Conservation (phyloP, 2,113 vertebrate species). For the Ophthalmolycus amberensis region DNA sequence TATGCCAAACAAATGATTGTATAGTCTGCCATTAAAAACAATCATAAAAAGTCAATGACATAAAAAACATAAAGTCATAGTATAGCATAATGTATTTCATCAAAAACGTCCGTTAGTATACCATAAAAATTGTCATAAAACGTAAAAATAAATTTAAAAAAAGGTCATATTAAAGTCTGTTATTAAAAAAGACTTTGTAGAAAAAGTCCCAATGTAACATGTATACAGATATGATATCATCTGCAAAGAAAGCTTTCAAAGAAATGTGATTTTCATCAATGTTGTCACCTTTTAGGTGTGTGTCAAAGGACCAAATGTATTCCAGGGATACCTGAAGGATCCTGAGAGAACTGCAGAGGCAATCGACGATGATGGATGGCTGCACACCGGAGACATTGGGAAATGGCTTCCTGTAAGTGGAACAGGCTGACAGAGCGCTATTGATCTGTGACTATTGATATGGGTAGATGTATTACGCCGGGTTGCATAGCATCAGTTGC, state of each 20-base stretch:
- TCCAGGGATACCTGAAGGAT: slow-evolving; percentile 94
- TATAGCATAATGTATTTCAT: too few relatives aligned
- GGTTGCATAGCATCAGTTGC: neutral
- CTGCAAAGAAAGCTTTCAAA: neutral
- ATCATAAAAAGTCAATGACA: too few relatives aligned
- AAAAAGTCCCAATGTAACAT: neutral
- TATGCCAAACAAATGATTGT: too few relatives aligned
- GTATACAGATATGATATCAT: neutral
- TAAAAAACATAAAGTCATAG: too few relatives aligned
- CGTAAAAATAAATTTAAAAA: too few relatives aligned
- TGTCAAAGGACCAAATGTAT: slow-evolving; percentile 94
- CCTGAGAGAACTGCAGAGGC: slow-evolving; percentile 91
- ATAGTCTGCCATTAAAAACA: too few relatives aligned
- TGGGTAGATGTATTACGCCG: neutral
- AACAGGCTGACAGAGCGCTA: neutral
- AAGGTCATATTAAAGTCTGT: neutral
- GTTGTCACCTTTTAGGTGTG: slow-evolving; percentile 87
- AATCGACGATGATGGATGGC: slow-evolving; percentile 93
- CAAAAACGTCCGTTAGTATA: too few relatives aligned
- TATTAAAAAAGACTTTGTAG: too few relatives aligned
- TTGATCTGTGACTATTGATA: neutral
- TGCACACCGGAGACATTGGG: slow-evolving; percentile 96
- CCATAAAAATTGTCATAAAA: too few relatives aligned
- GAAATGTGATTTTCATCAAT: neutral
- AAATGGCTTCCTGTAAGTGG: slow-evolving; percentile 95